Conservation (phyloP, 2,113 vertebrate species). For the Rana temporaria region DNA sequence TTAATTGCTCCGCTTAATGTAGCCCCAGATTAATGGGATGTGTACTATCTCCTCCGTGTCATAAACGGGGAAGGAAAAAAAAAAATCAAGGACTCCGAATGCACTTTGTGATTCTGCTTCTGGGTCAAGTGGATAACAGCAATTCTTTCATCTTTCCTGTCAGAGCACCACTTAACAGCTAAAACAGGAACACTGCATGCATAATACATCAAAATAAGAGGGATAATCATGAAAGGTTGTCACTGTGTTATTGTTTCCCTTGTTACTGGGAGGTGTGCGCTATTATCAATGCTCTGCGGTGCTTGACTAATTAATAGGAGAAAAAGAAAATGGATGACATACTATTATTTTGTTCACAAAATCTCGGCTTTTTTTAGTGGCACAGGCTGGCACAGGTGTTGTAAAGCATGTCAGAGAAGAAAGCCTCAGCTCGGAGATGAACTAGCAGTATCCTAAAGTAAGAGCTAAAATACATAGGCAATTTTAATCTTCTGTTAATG, state of each 20-base stretch:
- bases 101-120: conserved; percentile 41
- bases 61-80: conserved; percentile 14
- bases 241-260: conserved; percentile 35
- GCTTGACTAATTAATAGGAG: conserved; percentile 32
- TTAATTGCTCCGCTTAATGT: conserved; percentile 37
- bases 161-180: conserved; percentile 44
- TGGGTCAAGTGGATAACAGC: conserved; percentile 46
- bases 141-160: conserved; percentile 50
- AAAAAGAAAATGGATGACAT: conserved; percentile 36
- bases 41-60: conserved; percentile 26
- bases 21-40: conserved; percentile 42
- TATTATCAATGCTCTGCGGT: conserved; percentile 28
- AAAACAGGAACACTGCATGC: conserved; percentile 38
- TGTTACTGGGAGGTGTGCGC: conserved; percentile 19
- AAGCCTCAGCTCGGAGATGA: neutral
- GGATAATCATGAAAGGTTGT: conserved; percentile 41
- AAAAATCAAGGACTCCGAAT: conserved; percentile 22
- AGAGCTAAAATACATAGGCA: no score
- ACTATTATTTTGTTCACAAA: conserved; percentile 2
- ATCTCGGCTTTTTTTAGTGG: neutral
- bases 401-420: neutral
- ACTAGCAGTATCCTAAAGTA: neutral
- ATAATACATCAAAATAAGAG: conserved; percentile 45
- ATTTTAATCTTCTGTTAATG: no score
- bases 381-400: neutral